A percentile compares a stretch with the other conserved stretches of the same genome.
These are phyloP conservation scores for Todiramphus saurophagus DNA, from an alignment of 2,113 vertebrate species.

Conservation along the genomic window DNA sequence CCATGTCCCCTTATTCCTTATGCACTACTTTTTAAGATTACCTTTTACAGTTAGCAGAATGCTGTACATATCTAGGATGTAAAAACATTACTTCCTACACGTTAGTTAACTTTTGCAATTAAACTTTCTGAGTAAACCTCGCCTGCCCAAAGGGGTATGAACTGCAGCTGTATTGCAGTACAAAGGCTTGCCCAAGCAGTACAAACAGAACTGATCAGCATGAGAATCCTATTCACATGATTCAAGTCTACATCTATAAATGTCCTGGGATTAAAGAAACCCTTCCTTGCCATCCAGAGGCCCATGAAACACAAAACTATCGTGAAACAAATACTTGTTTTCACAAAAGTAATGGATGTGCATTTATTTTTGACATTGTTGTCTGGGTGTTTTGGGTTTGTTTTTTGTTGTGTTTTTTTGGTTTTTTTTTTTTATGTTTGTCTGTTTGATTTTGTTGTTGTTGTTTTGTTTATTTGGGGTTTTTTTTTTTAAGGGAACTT, in stretches of 20 bases:
- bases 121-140: neutral
- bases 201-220: neutral
- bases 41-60: neutral
- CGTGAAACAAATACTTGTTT: conserved; percentile 38
- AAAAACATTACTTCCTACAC: neutral
- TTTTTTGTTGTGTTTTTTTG: too few species aligned
- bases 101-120: neutral
- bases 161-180: neutral
- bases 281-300: neutral
- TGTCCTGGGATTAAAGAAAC: neutral
- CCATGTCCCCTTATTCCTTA: neutral
- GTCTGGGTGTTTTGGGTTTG: neutral
- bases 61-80: neutral
- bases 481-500: neutral
- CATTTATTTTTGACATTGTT: neutral
- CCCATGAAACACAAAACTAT: neutral
- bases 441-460: neutral
- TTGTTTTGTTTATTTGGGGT: too few species aligned
- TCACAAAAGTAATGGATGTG: neutral
- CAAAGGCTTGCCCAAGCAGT: neutral
- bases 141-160: neutral
- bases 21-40: neutral
- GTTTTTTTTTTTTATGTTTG: neutral
- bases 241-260: neutral
- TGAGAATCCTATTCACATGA: neutral